Evolutionary conservation across 64 coral and sea anemone species (phyloP), one percentile per base, ranked within the genome.

Genomic region (Dendrophyllia cribrosa): DNA sequence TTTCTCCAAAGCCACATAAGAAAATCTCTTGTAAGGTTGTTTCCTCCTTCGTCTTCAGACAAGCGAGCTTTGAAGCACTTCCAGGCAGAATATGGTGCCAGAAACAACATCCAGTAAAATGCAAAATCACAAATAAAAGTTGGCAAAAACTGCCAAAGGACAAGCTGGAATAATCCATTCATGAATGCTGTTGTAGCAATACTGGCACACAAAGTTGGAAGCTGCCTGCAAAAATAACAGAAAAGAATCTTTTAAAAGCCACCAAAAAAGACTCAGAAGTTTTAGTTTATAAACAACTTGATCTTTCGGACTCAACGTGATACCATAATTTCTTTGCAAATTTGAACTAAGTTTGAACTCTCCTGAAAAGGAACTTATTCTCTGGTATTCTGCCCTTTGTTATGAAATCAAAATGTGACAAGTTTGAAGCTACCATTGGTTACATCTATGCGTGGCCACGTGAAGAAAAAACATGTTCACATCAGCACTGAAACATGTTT

Each of bases 41-140:
- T 83, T n/a, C 79, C 78, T 45, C 3, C 66, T 58, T 55, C 17
- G 67, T 43, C 82, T 77, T 75, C 25, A 64, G 49, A 48, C 17
- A 85, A 77, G 17, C 82, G 45, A 20, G 72, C 75, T 86, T 91
- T 94, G 15, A 97, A 77, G 68, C 61, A 80, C 58, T 87, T 87
- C 95, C 95, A 97, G 10, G 81, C 95, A 88, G 93, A 74, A 43
- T 88, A 70, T 75, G 95, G 95, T 22, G 87, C 89, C 63, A 78
- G 65, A 75, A 91, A 82, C 66, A 97, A 26, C 81, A 97, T 81
- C 95, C 95, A 97, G 82, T 97, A 97, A 93, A 97, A 97, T 81
- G 93, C 53, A 65, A 97, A 59, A 51, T 97, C 60, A 43, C 81
- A 87, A 53, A 97, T 70, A 91, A 97, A 88, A 4, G 82, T 59